These are phyloP conservation scores for Chamaea fasciata DNA, from an alignment of 2,113 vertebrate genomes.

Conservation along the genomic window DNA sequence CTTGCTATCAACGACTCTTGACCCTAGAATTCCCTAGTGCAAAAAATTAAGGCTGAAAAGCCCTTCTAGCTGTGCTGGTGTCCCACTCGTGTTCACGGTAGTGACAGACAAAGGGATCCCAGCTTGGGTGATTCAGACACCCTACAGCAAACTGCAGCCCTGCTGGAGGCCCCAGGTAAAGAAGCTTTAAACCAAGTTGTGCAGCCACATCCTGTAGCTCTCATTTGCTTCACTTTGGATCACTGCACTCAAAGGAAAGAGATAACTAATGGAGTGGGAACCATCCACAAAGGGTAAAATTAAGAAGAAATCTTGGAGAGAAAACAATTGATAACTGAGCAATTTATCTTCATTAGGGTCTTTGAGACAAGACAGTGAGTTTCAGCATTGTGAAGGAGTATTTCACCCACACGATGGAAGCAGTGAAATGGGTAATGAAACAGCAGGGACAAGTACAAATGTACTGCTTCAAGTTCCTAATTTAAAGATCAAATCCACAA, in stretches of 20 bases:
- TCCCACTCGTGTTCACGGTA: fast-evolving
- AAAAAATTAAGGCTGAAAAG: neutral
- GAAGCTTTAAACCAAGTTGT: neutral
- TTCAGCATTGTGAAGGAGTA: neutral
- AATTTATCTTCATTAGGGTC: conserved; percentile 16
- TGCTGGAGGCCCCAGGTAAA: neutral
- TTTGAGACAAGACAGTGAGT: neutral
- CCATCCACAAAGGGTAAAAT: conserved; percentile 11
- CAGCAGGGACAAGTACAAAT: neutral
- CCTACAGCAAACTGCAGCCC: neutral
- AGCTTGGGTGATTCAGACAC: neutral
- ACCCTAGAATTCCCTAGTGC: neutral
- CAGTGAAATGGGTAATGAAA: neutral
- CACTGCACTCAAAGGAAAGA: neutral
- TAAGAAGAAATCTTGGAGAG: neutral
- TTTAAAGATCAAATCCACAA: neutral
- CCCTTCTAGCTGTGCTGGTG: neutral
- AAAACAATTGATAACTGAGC: conserved; percentile 11
- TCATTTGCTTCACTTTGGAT: neutral
- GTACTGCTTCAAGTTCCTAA: neutral
- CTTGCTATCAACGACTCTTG: neutral
- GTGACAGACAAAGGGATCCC: neutral
- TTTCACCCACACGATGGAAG: neutral
- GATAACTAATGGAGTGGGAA: neutral
- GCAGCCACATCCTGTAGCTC: neutral